Evolutionary conservation across 1,140 invertebrate genomes (phyloP), one percentile per base, ranked within the genome.

Genomic region (Papilio aristodemus): DNA sequence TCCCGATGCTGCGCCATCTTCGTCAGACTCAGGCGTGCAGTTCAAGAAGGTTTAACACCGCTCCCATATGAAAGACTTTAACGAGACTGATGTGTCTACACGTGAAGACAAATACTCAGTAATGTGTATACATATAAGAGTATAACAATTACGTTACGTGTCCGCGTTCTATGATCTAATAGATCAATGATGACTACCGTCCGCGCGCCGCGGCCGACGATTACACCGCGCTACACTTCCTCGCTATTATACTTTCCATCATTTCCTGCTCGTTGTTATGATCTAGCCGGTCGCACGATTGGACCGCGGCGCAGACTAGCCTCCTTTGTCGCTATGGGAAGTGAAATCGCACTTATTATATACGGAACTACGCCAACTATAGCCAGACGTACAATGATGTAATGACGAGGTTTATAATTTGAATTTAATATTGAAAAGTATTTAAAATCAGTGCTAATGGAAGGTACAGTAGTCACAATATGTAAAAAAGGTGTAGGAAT

Each of bases 211-310:
- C 36, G 10, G 36, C 17, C 32, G 36, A 13, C 59, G 32, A 62
- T 62, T 62, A 62, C 59, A 62, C 9, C 59, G 17, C 59, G 17
- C 32, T 62, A 36, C 59, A 62, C 59, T 62, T 62, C 59, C 59
- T 62, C 36, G 36, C 27, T 36, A 62, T 62, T 62, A 62, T 62
- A 62, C 59, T 62, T 62, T 62, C 59, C 59, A 62, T 62, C 59
- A 17, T 19, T 62, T 62, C 59, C 59, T 62, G 59, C 14, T 62
- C 36, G 59, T 39, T 62, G 32, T 62, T 62, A 62, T 62, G 59
- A 62, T 62, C 59, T 62, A 14, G 14, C 9, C 32, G 27, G 59
- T 38, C 59, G 59, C 59, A 62, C 59, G 59, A 62, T 62, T 13
- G 22, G 25, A 14, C 46, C 10, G 19, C 19, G 4, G 2, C 46